Base-by-base conservation (phyloP, 2,113 vertebrate genomes). In the Urocynchramus pylzowi region DNA sequence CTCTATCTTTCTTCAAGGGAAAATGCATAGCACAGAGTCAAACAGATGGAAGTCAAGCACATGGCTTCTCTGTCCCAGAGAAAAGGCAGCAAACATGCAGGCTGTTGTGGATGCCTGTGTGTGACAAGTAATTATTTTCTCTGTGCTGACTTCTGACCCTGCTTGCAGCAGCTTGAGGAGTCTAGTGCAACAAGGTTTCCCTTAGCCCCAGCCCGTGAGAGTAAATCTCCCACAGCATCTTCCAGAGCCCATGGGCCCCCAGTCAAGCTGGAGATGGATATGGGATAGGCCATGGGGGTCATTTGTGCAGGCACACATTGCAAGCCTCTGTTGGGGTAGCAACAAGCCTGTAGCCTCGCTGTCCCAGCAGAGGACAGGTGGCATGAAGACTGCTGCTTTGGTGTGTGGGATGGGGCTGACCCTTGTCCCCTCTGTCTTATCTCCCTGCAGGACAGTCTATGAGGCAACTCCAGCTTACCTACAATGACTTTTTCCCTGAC, bases 401-500 rank as follows among this genome's bases (percentile, higher is more conserved):
- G 10, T 57, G 4, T 59, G 44, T 23, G 6, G 21, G 18, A 15
- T 28, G 21, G 37, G 49, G 7, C 52, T 94, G 63, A 95, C 65
- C 37, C 16, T 95, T 59, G 44, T 84, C 30, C 28, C 4, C 2
- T 16, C 14, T 89, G 21, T 96, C 89, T 93, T 73, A 28, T 80
- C 68, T 80, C 68, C 37, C 77, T 96, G 74, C 83, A 96, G 98
- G 98, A 50, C 99, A 98, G 33, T 96, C 98, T 26, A 83, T 98
- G 44, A 99, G 98, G 81, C 98, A 96, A 33, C 97, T 98, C 47
- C 98, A 98, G 63, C 97, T 98, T 92, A 98, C 98, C 95, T 99
- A 98, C 97, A 98, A 98, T 47, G 99, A 99, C 95, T 98, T 98
- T 92, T 98, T 99, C 96, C 99, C 99, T 1, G 99, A 99, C 90